Percentiles rank a stretch among this genome's conserved stretches.
phyloP scores from a whole-genome alignment of 2,888 invertebrate genomes.

The Philereme transversata region DNA sequence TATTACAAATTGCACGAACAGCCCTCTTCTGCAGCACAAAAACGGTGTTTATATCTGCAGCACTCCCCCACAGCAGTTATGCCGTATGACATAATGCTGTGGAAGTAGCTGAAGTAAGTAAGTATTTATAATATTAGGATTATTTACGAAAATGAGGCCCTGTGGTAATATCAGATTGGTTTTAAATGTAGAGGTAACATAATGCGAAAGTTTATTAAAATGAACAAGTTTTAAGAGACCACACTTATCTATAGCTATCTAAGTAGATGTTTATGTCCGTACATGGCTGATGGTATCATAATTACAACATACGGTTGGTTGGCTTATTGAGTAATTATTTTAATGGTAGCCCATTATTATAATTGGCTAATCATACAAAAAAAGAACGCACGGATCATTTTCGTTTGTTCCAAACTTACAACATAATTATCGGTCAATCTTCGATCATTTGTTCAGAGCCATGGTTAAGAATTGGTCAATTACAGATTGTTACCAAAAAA shows the following conservation, averaged over 20 bases:
- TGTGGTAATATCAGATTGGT: too few species aligned
- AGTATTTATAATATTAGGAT: too few species aligned
- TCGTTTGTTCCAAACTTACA: background rate
- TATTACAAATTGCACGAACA: too few species aligned
- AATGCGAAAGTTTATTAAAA: too few species aligned
- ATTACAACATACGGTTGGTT: slow-evolving; percentile 1
- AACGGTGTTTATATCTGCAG: too few species aligned
- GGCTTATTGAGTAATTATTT: slow-evolving; percentile 7
- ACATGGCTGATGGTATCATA: background rate
- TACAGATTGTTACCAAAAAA: too few species aligned
- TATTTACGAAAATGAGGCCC: too few species aligned
- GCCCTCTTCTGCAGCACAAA: too few species aligned
- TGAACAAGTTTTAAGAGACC: background rate
- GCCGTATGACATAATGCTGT: too few species aligned
- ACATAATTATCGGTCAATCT: background rate
- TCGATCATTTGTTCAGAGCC: background rate
- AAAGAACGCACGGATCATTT: background rate
- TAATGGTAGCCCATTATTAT: slow-evolving; percentile 10
- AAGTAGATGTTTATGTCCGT: background rate
- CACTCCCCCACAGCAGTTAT: too few species aligned
- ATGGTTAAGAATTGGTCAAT: background rate
- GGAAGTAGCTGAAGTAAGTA: too few species aligned
- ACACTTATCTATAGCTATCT: background rate
- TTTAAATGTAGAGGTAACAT: too few species aligned
- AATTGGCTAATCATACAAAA: slow-evolving; percentile 1